phyloP scores from a whole-genome alignment of 2,888 invertebrate genomes.

The Drosophila austrosaltans region DNA sequence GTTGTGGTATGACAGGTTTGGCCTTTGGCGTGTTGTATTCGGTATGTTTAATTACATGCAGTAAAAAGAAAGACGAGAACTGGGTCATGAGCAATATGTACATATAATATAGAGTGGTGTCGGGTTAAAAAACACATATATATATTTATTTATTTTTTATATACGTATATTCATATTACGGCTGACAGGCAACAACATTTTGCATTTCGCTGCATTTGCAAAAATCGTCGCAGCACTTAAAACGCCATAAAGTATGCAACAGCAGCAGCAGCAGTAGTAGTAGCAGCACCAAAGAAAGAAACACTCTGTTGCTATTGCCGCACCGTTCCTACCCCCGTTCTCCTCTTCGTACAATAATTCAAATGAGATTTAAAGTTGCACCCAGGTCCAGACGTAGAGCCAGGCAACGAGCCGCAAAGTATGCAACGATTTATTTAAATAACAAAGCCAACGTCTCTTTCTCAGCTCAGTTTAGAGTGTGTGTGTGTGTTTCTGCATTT shows the following conservation, averaged over 20 bases:
- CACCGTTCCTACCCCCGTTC: constrained; percentile 46
- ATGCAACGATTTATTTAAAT: constrained; percentile 81
- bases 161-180: constrained; percentile 39
- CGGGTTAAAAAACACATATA: constrained; percentile 8
- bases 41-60: constrained; percentile 46
- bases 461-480: constrained; percentile 34
- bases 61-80: constrained; percentile 26
- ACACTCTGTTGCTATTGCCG: constrained; percentile 34
- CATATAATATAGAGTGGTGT: background rate
- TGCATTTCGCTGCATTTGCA: constrained; percentile 56
- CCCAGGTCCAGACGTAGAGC: constrained; percentile 10
- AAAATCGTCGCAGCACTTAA: constrained; percentile 61
- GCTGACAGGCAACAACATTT: constrained; percentile 53
- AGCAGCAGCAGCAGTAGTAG: constrained; percentile 45
- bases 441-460: constrained; percentile 61
- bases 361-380: constrained; percentile 80
- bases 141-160: constrained; percentile 2
- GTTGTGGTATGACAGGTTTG: constrained; percentile 23
- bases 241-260: constrained; percentile 67
- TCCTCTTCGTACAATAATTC: constrained; percentile 79
- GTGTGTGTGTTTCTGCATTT: constrained; percentile 47
- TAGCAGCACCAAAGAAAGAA: constrained; percentile 46
- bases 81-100: constrained; percentile 55
- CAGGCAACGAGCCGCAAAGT: constrained; percentile 70
- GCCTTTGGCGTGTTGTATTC: constrained; percentile 25